Conservation (phyloP, 2,113 vertebrate species). For the Melanostigma gelatinosum region DNA sequence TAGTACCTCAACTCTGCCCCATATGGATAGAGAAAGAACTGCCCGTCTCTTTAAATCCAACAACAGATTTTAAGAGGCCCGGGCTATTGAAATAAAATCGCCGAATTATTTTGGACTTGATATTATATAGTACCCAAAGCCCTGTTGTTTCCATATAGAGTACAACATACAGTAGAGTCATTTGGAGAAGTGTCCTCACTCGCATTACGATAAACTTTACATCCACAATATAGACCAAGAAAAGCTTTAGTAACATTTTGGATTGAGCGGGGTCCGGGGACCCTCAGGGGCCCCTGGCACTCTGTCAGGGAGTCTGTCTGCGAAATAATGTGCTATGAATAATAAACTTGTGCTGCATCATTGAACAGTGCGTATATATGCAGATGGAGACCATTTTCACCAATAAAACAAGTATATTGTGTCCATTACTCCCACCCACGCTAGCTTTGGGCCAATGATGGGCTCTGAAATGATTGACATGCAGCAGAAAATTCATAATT, state of each 20-base stretch:
- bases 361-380: neutral
- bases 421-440: neutral
- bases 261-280: neutral
- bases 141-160: conserved; percentile 7
- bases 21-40: neutral
- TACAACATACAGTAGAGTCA: neutral
- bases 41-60: neutral
- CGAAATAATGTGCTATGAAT: neutral
- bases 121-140: neutral
- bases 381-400: neutral
- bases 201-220: neutral
- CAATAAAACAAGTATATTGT: neutral
- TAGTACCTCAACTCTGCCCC: neutral
- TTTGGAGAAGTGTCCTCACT: neutral
- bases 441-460: neutral
- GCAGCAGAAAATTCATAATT: neutral
- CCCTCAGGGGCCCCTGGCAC: too few relatives aligned
- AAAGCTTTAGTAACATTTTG: neutral
- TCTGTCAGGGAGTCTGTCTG: too few relatives aligned
- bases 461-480: neutral
- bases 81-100: neutral
- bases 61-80: neutral
- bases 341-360: neutral
- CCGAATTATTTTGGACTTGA: neutral
- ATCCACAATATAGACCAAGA: neutral